Evolutionary conservation across 1,140 invertebrate genomes (phyloP), one percentile per base, ranked within the genome.

Genomic region (Lepidurus packardi): DNA sequence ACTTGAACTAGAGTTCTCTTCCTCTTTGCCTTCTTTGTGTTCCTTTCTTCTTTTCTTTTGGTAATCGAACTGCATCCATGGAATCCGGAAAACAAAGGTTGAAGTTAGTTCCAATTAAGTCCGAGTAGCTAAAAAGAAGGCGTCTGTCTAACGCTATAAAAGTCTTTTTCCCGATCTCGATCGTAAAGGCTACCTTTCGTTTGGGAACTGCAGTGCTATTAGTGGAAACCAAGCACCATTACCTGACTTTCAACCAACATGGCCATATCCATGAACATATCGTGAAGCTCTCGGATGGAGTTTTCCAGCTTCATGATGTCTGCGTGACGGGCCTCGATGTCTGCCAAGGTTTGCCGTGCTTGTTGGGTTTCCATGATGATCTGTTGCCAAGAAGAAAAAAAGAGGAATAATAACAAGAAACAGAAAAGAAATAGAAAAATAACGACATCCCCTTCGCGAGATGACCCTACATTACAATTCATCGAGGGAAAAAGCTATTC

Each of bases 241-340:
- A 87, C 86, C 87, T 94, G 92, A 84, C 88, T 87, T 82, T 92
- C 91, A 25, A 94, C 88, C 43, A 92, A 85, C 84, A 91, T 89
- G 47, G 91, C 91, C 84, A 94, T 89, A 85, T 93, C 91, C 82
- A 90, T 86, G 86, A 96, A 96, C 86, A 96, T 90, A 81, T 94
- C 92, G 84, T 90, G 90, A 73, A 97, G 86, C 85, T 95, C 93
- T 80, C 85, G 85, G 80, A 96, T 90, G 81, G 91, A 90, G 81
- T 89, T 91, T 88, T 96, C 94, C 77, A 95, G 87, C 85, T 94
- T 92, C 79, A 93, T 85, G 80, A 96, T 90, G 86, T 95, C 93
- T 79, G 90, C 89, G 83, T 95, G 94, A 78, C 94, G 88, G 79
- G 89, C 91, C 87, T 95, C 90, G 81, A 94, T 91, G 80, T 95